Percentiles rank a stretch among this genome's conserved stretches.
These are phyloP conservation scores for Urocitellus parryii DNA, from an alignment of 2,113 vertebrate species.

Conservation along the genomic window DNA sequence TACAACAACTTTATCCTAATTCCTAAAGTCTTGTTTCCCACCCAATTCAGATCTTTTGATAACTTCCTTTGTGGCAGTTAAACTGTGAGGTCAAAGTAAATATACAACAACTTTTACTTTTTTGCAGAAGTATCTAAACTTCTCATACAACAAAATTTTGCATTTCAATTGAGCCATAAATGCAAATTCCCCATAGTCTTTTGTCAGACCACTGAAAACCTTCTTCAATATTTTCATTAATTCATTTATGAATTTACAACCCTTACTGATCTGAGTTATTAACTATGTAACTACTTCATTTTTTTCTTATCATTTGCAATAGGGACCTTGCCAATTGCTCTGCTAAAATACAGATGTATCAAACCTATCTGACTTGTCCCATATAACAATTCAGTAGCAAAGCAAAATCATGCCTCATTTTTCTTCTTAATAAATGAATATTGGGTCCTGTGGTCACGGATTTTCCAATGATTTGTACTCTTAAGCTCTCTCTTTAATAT, in stretches of 20 bases:
- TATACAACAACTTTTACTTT: neutral
- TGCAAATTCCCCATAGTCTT: neutral
- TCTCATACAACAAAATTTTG: neutral
- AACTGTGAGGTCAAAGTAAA: neutral
- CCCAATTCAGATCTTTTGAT: neutral
- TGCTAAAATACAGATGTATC: neutral
- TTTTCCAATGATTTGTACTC: neutral
- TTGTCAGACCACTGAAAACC: neutral
- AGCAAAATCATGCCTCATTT: neutral
- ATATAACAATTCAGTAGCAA: neutral
- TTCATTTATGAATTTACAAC: constrained; percentile 27
- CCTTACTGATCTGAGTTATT: neutral
- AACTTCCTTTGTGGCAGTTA: neutral
- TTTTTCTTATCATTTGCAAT: neutral
- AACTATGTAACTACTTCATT: neutral
- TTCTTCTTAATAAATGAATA: neutral
- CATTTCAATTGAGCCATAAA: neutral
- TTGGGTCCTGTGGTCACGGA: neutral
- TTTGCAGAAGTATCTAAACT: neutral
- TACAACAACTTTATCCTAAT: neutral
- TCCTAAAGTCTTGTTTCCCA: neutral
- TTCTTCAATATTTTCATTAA: constrained; percentile 8
- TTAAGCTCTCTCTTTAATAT: neutral
- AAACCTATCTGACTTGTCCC: neutral
- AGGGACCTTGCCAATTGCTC: neutral